Base-by-base conservation (phyloP, 2,113 vertebrate genomes). In the Thinocorus orbignyianus region DNA sequence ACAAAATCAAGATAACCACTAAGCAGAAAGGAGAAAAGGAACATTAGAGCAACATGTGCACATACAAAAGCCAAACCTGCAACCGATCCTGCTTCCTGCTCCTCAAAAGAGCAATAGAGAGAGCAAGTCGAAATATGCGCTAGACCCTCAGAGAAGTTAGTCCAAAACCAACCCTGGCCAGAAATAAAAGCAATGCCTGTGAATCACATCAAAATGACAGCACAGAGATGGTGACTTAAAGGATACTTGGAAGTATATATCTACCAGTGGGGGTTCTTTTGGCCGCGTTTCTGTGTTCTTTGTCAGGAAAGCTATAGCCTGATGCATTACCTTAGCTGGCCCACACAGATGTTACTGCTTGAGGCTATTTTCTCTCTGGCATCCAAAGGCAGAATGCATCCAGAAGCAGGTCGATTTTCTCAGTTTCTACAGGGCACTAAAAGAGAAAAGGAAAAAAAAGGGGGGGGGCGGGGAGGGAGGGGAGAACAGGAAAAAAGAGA, bases 251-350 rank as follows among this genome's bases (percentile, higher is more conserved):
- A 88, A 48, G 37, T 78, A 24, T 85, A 12, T 62, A 62, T 93
- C 64, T 84, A 92, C 49, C 92, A 86, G 91, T 57, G 80, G 89
- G 91, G 66, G 48, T 17, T 91, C 54, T 88, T 64, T 68, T 92
- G 80, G 73, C 81, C 37, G 11, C n/a, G 22, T 39, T 90, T 78
- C 72, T 74, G 54, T 65, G 57, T 8, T 78, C 84, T 88, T 54
- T 83, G 42, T 26, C 76, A 35, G 49, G 49, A 86, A 60, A 92
- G 82, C 51, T 79, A 11, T 15, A 35, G 90, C 76, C 77, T 96
- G 86, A 96, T 86, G 92, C 55, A 88, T 97, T 95, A 69, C 93
- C 94, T 95, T 95, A 89, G 96, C 91, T 96, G 91, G 72, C 86
- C 72, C 92, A 72, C 77, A 81, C 57, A 96, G 76, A 87, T 88